Evolutionary conservation across 2,888 invertebrate species (phyloP).

Genomic region (Seladonia tumulorum): DNA sequence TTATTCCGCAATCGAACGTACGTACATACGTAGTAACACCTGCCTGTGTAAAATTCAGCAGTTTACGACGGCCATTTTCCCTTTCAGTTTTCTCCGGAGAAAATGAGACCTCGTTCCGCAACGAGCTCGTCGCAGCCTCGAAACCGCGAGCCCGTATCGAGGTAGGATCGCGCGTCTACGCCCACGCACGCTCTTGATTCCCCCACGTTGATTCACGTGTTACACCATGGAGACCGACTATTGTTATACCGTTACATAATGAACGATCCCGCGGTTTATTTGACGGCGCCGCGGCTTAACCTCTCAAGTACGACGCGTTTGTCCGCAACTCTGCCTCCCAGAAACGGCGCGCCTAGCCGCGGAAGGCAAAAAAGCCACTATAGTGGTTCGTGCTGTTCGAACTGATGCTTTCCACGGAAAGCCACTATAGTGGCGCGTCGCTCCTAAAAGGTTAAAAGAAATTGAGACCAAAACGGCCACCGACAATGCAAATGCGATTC

Average conservation of each 20-base stretch:
- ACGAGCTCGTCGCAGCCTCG: background rate
- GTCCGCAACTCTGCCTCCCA: too few species aligned
- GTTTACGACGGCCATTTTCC: background rate
- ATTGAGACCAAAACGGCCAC: background rate
- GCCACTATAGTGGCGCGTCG: too few species aligned
- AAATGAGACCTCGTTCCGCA: background rate
- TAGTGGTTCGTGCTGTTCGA: too few species aligned
- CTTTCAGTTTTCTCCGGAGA: background rate
- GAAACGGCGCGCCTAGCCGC: too few species aligned
- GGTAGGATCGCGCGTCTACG: background rate
- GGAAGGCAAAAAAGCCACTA: too few species aligned
- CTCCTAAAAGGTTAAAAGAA: too few species aligned
- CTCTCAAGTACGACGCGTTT: too few species aligned
- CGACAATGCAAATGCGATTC: background rate
- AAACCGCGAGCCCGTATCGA: background rate
- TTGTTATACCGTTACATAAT: conserved; percentile 28
- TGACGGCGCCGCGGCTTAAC: conserved; percentile 1
- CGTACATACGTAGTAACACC: background rate
- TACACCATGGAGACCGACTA: background rate
- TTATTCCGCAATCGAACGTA: background rate
- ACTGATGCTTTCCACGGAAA: too few species aligned
- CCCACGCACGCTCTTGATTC: background rate
- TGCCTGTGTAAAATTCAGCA: background rate
- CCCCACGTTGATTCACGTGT: background rate
- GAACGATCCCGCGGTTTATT: conserved; percentile 17